A percentile compares a stretch with the other conserved stretches of the same genome.
These are phyloP conservation scores for Bos indicus DNA, from an alignment of 2,113 vertebrate genomes.

Conservation along the genomic window DNA sequence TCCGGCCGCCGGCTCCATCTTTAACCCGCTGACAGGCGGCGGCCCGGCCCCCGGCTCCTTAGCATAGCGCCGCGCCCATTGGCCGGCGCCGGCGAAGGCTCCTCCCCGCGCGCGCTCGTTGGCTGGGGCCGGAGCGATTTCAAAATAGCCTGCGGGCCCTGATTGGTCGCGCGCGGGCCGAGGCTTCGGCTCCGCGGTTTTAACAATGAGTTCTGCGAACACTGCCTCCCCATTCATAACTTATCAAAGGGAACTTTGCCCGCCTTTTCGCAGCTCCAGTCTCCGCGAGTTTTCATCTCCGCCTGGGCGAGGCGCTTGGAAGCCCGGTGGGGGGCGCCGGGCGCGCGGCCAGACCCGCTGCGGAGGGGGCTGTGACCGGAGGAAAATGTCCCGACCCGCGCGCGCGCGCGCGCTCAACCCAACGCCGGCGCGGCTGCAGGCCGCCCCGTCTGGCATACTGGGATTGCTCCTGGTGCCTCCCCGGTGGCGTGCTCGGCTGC, in stretches of 20 bases:
- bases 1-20: conserved; percentile 59
- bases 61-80: conserved; percentile 37
- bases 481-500: not conserved
- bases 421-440: rapidly evolving
- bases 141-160: conserved; percentile 60
- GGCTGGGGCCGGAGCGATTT: conserved; percentile 50
- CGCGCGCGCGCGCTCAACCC: not conserved
- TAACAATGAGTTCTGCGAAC: conserved; percentile 60
- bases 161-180: conserved; percentile 33
- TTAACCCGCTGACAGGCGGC: conserved; percentile 65
- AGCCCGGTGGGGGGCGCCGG: not conserved
- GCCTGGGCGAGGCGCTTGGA: rapidly evolving
- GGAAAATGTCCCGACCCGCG: not conserved
- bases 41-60: not conserved
- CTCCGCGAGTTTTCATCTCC: not conserved
- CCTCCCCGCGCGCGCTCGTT: conserved; percentile 25
- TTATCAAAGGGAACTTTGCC: conserved; percentile 56
- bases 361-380: not conserved
- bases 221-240: conserved; percentile 62
- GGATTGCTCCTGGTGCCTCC: not conserved
- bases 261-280: conserved; percentile 53
- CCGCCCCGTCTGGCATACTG: not conserved
- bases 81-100: not conserved
- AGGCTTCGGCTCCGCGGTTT: not conserved
- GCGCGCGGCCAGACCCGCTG: not conserved